Evolutionary conservation across 2,797 vertebrate species (phyloP).

Genomic region (Lerista edwardsae): DNA sequence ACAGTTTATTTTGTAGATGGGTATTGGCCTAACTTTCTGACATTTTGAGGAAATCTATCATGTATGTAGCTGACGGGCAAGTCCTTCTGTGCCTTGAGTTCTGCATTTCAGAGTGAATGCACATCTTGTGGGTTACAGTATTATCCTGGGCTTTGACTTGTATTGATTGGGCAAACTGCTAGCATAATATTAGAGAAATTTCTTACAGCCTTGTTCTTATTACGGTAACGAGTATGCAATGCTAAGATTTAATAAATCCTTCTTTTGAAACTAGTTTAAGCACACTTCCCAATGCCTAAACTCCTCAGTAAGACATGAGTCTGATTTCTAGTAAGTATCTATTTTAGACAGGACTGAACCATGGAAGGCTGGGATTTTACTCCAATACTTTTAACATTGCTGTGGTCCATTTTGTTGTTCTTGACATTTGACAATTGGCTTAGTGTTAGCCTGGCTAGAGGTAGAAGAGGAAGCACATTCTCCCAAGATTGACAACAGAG

Average conservation of each 20-base stretch:
- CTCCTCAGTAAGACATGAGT: constrained; percentile 34
- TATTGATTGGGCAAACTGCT: constrained; percentile 47
- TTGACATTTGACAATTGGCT: constrained; percentile 54
- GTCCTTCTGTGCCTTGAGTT: constrained; percentile 30
- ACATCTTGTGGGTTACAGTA: constrained; percentile 21
- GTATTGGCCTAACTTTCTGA: constrained; percentile 32
- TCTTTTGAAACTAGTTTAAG: constrained; percentile 7
- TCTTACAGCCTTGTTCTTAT: constrained; percentile 35
- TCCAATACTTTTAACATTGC: constrained; percentile 12
- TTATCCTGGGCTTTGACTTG: constrained; percentile 42
- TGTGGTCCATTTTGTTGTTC: constrained; percentile 32
- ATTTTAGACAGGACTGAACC: constrained; percentile 27
- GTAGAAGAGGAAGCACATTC: constrained; percentile 22
- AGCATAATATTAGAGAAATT: constrained; percentile 34
- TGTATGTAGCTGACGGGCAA: constrained; percentile 28
- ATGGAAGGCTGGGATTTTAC: constrained; percentile 11
- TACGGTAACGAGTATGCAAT: constrained; percentile 25
- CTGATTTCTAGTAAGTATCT: constrained; percentile 43
- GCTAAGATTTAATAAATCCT: constrained; percentile 2
- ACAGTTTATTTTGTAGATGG: not conserved
- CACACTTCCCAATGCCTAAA: constrained; percentile 48
- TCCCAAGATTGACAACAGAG: constrained; percentile 54
- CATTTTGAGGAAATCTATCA: constrained; percentile 3
- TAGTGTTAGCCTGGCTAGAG: constrained; percentile 51
- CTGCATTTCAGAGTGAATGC: constrained; percentile 45